phyloP scores from a whole-genome alignment of 2,797 vertebrate genomes.

The Sylvilagus floridanus region DNA sequence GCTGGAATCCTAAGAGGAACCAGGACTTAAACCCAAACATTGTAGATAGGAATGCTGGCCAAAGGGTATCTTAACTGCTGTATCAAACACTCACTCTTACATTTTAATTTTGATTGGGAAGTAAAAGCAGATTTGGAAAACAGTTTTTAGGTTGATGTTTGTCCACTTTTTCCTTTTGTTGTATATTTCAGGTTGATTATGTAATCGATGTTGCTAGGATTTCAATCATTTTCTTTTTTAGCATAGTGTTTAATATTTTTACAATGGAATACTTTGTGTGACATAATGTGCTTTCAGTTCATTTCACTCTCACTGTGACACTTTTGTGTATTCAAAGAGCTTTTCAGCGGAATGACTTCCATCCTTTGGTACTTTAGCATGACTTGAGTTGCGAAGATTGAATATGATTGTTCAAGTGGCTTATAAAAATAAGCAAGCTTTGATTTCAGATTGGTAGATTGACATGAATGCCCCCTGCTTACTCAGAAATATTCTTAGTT shows the following conservation, averaged over 20 bases:
- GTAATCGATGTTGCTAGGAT: background rate
- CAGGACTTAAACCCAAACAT: too few relatives aligned
- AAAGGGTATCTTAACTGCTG: too few relatives aligned
- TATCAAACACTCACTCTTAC: background rate
- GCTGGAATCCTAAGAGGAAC: too few relatives aligned
- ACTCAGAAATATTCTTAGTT: background rate
- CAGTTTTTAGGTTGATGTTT: background rate
- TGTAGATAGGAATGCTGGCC: too few relatives aligned
- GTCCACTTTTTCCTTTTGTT: background rate
- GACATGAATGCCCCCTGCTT: background rate
- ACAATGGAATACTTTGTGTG: background rate
- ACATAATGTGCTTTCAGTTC: background rate
- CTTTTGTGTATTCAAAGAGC: background rate
- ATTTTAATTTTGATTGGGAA: slow-evolving; percentile 37
- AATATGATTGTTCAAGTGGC: slow-evolving; percentile 38
- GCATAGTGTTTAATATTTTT: slow-evolving; percentile 5
- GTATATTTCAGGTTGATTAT: background rate
- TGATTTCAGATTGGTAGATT: slow-evolving; percentile 7
- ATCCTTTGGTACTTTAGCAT: background rate
- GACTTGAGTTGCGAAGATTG: background rate
- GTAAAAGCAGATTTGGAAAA: slow-evolving; percentile 38
- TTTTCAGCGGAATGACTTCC: slow-evolving; percentile 12
- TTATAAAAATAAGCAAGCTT: slow-evolving; percentile 41
- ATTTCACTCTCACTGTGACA: slow-evolving; percentile 15
- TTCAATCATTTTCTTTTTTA: slow-evolving; percentile 40